Evolutionary conservation across 2,113 vertebrate species (phyloP).

Genomic region (Sciurus niger): DNA sequence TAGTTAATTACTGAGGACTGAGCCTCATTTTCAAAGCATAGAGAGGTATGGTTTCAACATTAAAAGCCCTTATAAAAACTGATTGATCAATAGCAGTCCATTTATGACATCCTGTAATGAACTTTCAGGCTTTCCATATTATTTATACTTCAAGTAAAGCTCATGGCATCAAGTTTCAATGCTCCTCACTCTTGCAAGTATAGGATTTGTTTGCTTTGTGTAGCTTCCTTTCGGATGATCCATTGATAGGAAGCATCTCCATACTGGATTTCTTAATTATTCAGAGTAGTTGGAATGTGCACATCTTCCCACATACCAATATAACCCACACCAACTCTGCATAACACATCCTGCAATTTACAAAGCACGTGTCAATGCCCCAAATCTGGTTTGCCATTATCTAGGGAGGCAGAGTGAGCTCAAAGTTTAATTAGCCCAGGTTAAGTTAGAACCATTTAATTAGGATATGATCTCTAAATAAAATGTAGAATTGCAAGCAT

Average conservation of each 20-base stretch:
- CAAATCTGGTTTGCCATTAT: not conserved
- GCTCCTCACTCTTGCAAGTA: not conserved
- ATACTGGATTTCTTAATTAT: not conserved
- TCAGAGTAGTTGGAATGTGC: not conserved
- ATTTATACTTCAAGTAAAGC: not conserved
- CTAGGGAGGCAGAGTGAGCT: not conserved
- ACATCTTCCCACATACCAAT: not conserved
- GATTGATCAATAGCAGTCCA: slow-evolving; percentile 37
- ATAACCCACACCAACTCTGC: not conserved
- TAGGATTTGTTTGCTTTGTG: not conserved
- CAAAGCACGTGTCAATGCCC: not conserved
- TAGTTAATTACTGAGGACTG: not conserved
- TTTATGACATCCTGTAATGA: not conserved
- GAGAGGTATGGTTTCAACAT: not conserved
- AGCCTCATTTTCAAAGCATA: slow-evolving; percentile 15
- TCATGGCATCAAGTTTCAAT: not conserved
- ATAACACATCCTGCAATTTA: too few relatives aligned
- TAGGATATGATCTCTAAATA: slow-evolving; percentile 25
- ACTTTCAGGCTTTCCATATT: not conserved
- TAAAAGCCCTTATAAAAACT: not conserved
- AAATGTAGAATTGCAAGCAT: slow-evolving; percentile 1
- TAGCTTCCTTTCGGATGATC: not conserved
- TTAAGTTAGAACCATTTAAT: slow-evolving; percentile 34
- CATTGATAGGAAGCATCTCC: not conserved
- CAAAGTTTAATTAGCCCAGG: not conserved